Conservation (phyloP, 2,888 invertebrate species). For the Calliopum simillimum region DNA sequence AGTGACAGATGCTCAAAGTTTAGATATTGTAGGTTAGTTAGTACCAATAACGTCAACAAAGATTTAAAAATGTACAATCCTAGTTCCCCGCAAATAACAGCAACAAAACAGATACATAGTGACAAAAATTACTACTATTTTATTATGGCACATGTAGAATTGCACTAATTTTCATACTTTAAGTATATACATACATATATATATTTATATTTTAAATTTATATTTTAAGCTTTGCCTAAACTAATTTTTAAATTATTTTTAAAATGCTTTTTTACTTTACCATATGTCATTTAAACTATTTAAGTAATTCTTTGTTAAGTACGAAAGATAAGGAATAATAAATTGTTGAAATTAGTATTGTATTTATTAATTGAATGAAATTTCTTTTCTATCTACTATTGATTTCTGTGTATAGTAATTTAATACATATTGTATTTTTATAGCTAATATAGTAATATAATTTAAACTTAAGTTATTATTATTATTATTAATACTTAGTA, state of each 20-base stretch:
- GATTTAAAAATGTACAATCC: constrained; percentile 28
- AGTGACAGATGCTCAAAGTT: constrained; percentile 68
- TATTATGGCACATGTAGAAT: neutral
- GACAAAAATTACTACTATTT: constrained; percentile 21
- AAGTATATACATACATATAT: no score
- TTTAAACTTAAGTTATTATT: neutral
- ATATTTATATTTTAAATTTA: no score
- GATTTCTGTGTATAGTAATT: constrained; percentile 28
- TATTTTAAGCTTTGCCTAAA: no score
- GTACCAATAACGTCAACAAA: constrained; percentile 29
- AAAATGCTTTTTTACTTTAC: no score
- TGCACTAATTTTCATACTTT: no score
- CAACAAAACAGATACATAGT: constrained; percentile 24
- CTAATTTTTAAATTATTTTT: no score
- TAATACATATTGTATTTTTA: constrained; percentile 11
- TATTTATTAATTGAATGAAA: constrained; percentile 14
- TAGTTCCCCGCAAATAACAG: constrained; percentile 8
- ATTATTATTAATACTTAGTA: constrained; percentile 3
- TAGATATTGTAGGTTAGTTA: constrained; percentile 67
- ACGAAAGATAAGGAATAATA: no score
- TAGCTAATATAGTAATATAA: neutral
- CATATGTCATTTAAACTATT: no score
- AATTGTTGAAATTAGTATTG: constrained; percentile 25
- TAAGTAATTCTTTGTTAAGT: no score
- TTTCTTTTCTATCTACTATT: neutral